These are phyloP conservation scores for Urosaurus nigricauda DNA, from an alignment of 2,797 vertebrate genomes.

Conservation along the genomic window DNA sequence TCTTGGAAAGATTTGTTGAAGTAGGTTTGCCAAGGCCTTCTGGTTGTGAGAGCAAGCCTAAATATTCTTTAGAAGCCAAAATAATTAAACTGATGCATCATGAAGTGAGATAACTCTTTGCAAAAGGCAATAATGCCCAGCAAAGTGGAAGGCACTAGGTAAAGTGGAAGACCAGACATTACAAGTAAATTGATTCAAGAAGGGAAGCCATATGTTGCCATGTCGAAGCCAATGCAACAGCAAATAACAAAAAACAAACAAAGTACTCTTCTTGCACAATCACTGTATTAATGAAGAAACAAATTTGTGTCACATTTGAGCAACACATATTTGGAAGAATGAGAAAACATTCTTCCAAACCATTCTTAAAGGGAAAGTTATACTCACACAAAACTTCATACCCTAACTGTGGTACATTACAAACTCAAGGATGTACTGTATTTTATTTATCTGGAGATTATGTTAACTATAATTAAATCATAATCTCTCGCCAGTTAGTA, in stretches of 20 bases:
- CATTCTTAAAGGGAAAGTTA: not conserved
- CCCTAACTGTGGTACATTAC: not conserved
- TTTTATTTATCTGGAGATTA: not conserved
- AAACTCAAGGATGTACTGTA: not conserved
- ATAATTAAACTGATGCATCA: too few relatives aligned
- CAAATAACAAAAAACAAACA: not conserved
- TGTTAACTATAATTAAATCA: not conserved
- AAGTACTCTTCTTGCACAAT: not conserved
- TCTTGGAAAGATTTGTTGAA: too few relatives aligned
- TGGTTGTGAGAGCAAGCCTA: too few relatives aligned
- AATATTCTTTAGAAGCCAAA: too few relatives aligned
- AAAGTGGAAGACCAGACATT: too few relatives aligned
- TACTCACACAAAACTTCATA: not conserved
- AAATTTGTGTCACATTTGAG: not conserved
- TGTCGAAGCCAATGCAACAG: too few relatives aligned
- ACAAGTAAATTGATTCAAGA: too few relatives aligned
- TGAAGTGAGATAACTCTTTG: too few relatives aligned
- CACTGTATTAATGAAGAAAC: not conserved
- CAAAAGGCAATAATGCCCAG: too few relatives aligned
- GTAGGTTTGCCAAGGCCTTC: too few relatives aligned
- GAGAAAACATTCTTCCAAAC: not conserved
- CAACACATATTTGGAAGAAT: not conserved
- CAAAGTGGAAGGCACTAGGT: too few relatives aligned
- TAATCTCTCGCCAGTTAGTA: constrained; percentile 30
- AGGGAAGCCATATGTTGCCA: too few relatives aligned